A percentile compares a stretch with the other conserved stretches of the same genome.
Evolutionary conservation across 2,113 vertebrate species (phyloP).

Genomic region (Hepsetus odoe): DNA sequence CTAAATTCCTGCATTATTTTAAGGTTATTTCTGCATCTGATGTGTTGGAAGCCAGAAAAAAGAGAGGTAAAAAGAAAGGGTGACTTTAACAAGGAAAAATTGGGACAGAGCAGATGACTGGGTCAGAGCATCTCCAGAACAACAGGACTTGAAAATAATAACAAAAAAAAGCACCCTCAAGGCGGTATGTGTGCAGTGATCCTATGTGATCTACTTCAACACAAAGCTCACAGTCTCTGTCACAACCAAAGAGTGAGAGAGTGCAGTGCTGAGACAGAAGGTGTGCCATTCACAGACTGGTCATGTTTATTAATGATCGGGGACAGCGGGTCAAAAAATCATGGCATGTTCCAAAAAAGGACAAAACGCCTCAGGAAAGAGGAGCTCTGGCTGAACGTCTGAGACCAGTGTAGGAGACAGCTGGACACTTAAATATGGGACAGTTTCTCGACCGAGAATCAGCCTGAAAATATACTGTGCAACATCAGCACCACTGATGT

Average conservation of each 20-base stretch:
- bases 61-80: too few relatives aligned
- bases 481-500: too few relatives aligned
- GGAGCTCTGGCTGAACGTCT: neutral
- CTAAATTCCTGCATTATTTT: too few relatives aligned
- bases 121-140: too few relatives aligned
- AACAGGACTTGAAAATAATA: too few relatives aligned
- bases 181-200: too few relatives aligned
- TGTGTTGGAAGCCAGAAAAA: too few relatives aligned
- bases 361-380: slow-evolving; percentile 16
- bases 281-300: neutral
- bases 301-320: neutral
- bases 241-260: neutral
- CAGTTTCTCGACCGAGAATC: neutral
- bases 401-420: slow-evolving; percentile 1
- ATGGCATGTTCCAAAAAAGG: neutral
- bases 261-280: neutral
- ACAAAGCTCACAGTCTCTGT: neutral
- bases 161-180: neutral
- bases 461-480: neutral
- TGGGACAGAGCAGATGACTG: too few relatives aligned
- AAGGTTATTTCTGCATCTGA: too few relatives aligned
- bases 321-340: neutral
- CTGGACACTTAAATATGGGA: slow-evolving; percentile 30
- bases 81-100: too few relatives aligned
- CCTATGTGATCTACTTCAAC: neutral